Evolutionary conservation across 2,888 invertebrate species (phyloP).

Genomic region (Parnassius glacialis): DNA sequence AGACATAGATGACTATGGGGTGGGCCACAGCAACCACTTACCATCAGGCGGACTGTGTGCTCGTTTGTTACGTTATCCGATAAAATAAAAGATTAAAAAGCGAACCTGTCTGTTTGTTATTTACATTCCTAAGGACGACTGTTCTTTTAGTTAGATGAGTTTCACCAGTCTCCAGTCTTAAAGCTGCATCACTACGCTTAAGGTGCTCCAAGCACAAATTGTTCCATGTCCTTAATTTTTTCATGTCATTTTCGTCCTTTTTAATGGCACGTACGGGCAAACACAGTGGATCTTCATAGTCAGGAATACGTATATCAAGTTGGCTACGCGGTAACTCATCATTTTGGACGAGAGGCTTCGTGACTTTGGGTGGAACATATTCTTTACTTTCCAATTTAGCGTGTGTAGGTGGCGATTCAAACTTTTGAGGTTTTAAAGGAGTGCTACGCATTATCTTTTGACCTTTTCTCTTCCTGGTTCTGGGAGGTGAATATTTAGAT

Average conservation of each 20-base stretch:
- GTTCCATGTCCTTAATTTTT: conserved; percentile 61
- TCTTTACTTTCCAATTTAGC: conserved; percentile 10
- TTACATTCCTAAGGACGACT: conserved; percentile 56
- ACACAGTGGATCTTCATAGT: conserved; percentile 68
- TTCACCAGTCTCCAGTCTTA: conserved; percentile 49
- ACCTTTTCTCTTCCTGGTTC: conserved; percentile 33
- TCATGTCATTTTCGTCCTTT: conserved; percentile 43
- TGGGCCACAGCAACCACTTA: too few relatives aligned
- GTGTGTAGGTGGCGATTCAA: conserved; percentile 6
- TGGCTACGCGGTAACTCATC: conserved; percentile 38
- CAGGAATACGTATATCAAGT: conserved; percentile 57
- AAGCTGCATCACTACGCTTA: conserved; percentile 45
- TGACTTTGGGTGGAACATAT: conserved; percentile 10
- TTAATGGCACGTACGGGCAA: conserved; percentile 59
- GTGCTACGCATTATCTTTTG: conserved; percentile 23
- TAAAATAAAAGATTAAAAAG: neutral
- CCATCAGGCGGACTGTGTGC: too few relatives aligned
- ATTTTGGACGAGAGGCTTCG: conserved; percentile 19
- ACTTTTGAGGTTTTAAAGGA: conserved; percentile 18
- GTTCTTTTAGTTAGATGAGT: conserved; percentile 52
- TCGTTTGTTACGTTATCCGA: too few relatives aligned
- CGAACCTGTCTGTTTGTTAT: conserved; percentile 55
- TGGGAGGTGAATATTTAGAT: conserved; percentile 40
- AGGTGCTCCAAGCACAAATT: conserved; percentile 63
- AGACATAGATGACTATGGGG: too few relatives aligned